Conservation (phyloP, 2,797 vertebrate genomes). For the Amblyraja radiata region DNA sequence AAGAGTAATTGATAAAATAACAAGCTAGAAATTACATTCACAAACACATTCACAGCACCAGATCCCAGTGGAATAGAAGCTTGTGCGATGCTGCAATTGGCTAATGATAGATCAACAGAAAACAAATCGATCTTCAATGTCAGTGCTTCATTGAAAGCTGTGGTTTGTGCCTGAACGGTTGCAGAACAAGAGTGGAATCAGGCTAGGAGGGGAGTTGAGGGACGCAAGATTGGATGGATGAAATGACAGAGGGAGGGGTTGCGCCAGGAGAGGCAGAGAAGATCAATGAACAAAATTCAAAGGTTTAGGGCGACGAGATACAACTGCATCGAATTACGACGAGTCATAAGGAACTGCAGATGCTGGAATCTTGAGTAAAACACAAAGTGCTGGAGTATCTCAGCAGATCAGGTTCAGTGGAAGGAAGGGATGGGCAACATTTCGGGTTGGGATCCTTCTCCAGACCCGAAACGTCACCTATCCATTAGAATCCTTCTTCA, state of each 20-base stretch:
- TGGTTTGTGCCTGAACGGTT: not conserved
- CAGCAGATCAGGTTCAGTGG: too few species aligned
- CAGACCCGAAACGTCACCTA: too few species aligned
- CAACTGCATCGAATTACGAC: too few species aligned
- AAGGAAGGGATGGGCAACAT: too few species aligned
- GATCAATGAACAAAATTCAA: not conserved
- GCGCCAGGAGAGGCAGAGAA: not conserved
- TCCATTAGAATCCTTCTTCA: too few species aligned
- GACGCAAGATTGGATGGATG: not conserved
- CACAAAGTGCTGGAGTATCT: too few species aligned
- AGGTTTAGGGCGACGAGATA: too few species aligned
- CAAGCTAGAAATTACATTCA: slow-evolving; percentile 13
- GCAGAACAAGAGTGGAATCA: not conserved
- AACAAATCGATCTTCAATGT: not conserved
- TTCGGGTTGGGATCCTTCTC: too few species aligned
- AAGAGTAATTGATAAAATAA: slow-evolving; percentile 32
- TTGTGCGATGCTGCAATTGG: not conserved
- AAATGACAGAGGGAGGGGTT: not conserved
- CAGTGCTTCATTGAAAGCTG: not conserved
- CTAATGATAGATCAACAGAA: not conserved
- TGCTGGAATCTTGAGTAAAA: too few species aligned
- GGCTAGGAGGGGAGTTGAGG: not conserved
- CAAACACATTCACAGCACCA: too few species aligned
- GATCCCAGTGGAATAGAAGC: not conserved
- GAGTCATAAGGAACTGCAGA: too few species aligned